A percentile compares a stretch with the other conserved stretches of the same genome.
Conservation (phyloP, 2,113 vertebrate genomes). For the Cyphomyrus plagiostoma region DNA sequence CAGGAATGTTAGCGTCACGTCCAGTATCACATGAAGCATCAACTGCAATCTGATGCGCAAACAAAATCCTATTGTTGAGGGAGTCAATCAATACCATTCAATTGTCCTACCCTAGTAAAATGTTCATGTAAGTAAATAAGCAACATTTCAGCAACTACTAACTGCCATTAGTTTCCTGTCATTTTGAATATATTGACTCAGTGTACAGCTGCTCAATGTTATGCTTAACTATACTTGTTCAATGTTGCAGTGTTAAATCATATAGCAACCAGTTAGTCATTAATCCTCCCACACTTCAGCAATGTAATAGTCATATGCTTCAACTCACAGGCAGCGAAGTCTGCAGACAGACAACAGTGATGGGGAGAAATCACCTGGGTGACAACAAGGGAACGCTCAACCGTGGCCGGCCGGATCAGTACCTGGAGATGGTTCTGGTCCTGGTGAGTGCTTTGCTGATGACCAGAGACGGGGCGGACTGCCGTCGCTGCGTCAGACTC, state of each 20-base stretch:
- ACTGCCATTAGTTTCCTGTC: not conserved
- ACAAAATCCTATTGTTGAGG: not conserved
- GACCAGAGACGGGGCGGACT: conserved; percentile 85
- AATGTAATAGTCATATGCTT: not conserved
- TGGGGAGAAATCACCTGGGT: not conserved
- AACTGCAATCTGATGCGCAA: not conserved
- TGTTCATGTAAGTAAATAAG: not conserved
- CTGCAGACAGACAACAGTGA: not conserved
- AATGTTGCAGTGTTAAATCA: not conserved
- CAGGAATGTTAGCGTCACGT: not conserved
- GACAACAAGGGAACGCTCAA: not conserved
- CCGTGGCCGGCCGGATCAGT: conserved; percentile 31
- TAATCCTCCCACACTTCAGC: not conserved
- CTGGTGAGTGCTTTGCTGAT: conserved; percentile 88
- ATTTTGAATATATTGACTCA: not conserved
- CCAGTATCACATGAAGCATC: not conserved
- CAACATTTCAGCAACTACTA: not conserved
- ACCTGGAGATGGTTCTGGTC: conserved; percentile 75
- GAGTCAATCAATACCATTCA: not conserved
- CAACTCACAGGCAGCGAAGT: not conserved
- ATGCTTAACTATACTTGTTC: not conserved
- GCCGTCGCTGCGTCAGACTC: conserved; percentile 81
- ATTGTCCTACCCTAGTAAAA: not conserved
- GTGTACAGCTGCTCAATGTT: not conserved
- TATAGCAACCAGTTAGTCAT: not conserved